Evolutionary conservation across 1,140 invertebrate genomes (phyloP).

Genomic region (Gryllus bimaculatus): DNA sequence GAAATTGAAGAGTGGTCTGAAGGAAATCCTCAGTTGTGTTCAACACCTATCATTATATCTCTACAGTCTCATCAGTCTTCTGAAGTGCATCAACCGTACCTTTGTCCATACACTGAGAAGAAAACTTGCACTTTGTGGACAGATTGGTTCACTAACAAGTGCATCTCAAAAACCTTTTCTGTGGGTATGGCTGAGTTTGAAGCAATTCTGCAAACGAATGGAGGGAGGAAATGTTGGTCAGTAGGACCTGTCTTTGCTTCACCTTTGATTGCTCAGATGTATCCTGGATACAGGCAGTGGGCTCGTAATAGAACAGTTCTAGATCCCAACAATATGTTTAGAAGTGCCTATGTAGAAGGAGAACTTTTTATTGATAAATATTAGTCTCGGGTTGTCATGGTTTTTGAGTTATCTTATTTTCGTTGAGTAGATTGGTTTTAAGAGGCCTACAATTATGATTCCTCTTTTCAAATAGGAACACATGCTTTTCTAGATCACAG

Average conservation of each 20-base stretch:
- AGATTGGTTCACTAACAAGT: conserved; percentile 18
- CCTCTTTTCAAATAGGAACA: too few relatives aligned
- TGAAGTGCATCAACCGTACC: conserved; percentile 2
- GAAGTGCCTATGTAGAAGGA: conserved; percentile 18
- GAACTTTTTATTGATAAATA: conserved; percentile 17
- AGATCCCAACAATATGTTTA: conserved; percentile 17
- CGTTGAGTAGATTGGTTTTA: too few relatives aligned
- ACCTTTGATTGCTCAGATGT: conserved; percentile 19
- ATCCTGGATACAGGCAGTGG: conserved; percentile 18
- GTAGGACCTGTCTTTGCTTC: conserved; percentile 19
- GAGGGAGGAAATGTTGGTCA: conserved; percentile 20
- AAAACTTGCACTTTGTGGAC: conserved; percentile 17
- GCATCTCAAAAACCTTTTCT: conserved; percentile 12
- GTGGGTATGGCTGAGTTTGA: conserved; percentile 20
- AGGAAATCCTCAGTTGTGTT: conserved; percentile 6
- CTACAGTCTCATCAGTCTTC: conserved; percentile 11
- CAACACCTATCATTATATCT: conserved; percentile 15
- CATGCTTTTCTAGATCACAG: too few relatives aligned
- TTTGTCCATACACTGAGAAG: conserved; percentile 12
- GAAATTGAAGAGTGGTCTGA: conserved; percentile 15
- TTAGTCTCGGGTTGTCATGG: background rate
- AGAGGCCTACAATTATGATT: too few relatives aligned
- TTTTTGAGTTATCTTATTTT: too few relatives aligned
- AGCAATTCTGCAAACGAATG: conserved; percentile 16
- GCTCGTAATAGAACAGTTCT: background rate